Evolutionary conservation across 2,797 vertebrate genomes (phyloP).

Genomic region (Pipistrellus pygmaeus): DNA sequence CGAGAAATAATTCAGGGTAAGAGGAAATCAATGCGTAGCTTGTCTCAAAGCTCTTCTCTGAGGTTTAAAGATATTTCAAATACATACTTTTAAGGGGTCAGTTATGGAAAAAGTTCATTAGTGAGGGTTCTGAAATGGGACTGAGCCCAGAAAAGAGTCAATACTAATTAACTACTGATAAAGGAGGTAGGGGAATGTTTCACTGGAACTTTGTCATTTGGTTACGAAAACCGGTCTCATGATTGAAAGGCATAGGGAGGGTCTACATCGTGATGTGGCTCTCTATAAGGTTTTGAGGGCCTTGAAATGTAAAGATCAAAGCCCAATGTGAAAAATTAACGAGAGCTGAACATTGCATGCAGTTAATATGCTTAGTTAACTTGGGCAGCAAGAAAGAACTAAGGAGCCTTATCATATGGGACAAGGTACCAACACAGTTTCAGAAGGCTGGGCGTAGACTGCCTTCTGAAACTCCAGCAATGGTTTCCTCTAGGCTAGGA

Average conservation of each 20-base stretch:
- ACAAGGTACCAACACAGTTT: background rate
- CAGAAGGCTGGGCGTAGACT: background rate
- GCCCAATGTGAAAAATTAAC: constrained; percentile 55
- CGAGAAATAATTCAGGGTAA: constrained; percentile 64
- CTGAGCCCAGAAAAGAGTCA: constrained; percentile 22
- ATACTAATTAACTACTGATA: constrained; percentile 62
- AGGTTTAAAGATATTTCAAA: constrained; percentile 46
- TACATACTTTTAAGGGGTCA: constrained; percentile 44
- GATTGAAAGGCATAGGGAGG: background rate
- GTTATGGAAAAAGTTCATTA: constrained; percentile 37
- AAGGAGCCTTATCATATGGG: background rate
- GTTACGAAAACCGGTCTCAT: constrained; percentile 4
- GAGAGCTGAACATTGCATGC: background rate
- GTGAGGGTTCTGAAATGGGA: constrained; percentile 25
- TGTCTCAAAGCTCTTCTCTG: constrained; percentile 67
- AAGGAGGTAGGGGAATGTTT: background rate
- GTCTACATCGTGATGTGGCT: background rate
- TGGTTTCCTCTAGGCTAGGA: background rate
- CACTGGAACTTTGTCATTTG: background rate
- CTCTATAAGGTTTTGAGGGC: background rate
- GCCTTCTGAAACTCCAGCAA: background rate
- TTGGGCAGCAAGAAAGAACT: constrained; percentile 36
- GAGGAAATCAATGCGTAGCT: constrained; percentile 65
- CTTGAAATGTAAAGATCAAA: constrained; percentile 67
- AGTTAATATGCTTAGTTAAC: constrained; percentile 41